Evolutionary conservation across 2,888 invertebrate species (phyloP), one percentile per base, ranked within the genome.

Genomic region (Cryptophagus acutangulus): DNA sequence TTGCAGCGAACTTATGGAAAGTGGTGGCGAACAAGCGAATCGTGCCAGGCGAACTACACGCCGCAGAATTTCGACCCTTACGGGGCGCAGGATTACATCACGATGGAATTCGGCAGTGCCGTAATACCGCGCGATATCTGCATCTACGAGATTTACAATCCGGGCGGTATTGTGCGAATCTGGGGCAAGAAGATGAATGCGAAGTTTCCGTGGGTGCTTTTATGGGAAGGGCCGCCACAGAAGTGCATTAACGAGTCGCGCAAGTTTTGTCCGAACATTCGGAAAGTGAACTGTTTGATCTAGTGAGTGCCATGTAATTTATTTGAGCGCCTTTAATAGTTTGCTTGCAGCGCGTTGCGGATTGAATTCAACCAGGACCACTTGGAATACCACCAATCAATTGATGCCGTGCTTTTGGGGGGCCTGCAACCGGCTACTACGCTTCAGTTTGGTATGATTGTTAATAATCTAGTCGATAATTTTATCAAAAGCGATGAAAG

Each of bases 71-170:
- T 75, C 46, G 76, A 74, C 43, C 66, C 72, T 16, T 73, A 84
- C 51, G 72, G 77, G 16, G 84, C 85, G 54, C 84, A 88, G 62
- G 89, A 90, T 71, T 90, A 81, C 70, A 81, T 90, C 15, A 62
- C 57, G 33, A 47, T 69, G 33, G 65, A 84, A 54, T 87, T 82
- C 68, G 77, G 80, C 59, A 72, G 71, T 48, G 72, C 77, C 34
- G 84, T 87, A 2, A 78, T 78, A 58, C 86, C 86, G 3, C 66
- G 78, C 33, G 74, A 79, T 55, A 76, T 91, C 39, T 79, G 79
- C 1, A 75, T 91, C 44, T 91, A 84, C 64, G 90, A 91, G 71
- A 88, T 87, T 0, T 90, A 84, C 58, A 88, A 89, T 66, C 89
- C 90, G 0, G 90, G 90, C 15, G 85, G 87, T 2, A 75, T 90